Evolutionary conservation across 1,140 invertebrate genomes (phyloP).

Genomic region (Bombus pascuorum): DNA sequence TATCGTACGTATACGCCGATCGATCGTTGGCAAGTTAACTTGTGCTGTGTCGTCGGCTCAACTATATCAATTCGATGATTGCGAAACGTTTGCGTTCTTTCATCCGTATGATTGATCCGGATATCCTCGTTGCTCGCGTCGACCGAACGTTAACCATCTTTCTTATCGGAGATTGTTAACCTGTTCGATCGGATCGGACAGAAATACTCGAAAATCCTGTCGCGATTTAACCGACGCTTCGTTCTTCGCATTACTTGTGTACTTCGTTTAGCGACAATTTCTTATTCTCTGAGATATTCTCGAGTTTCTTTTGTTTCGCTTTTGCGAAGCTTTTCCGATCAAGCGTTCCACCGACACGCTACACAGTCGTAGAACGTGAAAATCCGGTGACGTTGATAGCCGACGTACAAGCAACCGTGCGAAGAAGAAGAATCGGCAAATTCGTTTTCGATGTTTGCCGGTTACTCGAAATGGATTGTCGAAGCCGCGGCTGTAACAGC

Average conservation of each 20-base stretch:
- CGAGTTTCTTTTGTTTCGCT: too few relatives aligned
- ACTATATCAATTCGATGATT: not conserved
- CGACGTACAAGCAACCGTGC: too few relatives aligned
- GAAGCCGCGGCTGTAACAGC: too few relatives aligned
- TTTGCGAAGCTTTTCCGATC: too few relatives aligned
- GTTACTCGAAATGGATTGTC: not conserved
- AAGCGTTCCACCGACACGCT: too few relatives aligned
- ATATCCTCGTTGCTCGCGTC: slow-evolving; percentile 10
- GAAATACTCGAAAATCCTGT: too few relatives aligned
- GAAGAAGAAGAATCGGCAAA: slow-evolving; percentile 7
- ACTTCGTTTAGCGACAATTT: too few relatives aligned
- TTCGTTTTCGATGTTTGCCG: not conserved
- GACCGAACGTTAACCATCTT: not conserved
- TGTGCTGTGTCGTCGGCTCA: not conserved
- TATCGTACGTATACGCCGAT: not conserved
- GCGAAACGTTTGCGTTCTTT: not conserved
- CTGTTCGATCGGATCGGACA: not conserved
- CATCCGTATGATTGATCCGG: too few relatives aligned
- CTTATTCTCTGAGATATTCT: too few relatives aligned
- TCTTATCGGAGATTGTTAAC: slow-evolving; percentile 20
- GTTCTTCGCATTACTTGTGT: not conserved
- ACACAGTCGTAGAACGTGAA: too few relatives aligned
- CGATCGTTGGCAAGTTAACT: too few relatives aligned
- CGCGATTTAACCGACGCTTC: not conserved
- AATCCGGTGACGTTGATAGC: too few relatives aligned